Percentiles rank a stretch among this genome's conserved stretches.
phyloP scores from a whole-genome alignment of 1,140 invertebrate species.

The Zaprionus tsacasi region DNA sequence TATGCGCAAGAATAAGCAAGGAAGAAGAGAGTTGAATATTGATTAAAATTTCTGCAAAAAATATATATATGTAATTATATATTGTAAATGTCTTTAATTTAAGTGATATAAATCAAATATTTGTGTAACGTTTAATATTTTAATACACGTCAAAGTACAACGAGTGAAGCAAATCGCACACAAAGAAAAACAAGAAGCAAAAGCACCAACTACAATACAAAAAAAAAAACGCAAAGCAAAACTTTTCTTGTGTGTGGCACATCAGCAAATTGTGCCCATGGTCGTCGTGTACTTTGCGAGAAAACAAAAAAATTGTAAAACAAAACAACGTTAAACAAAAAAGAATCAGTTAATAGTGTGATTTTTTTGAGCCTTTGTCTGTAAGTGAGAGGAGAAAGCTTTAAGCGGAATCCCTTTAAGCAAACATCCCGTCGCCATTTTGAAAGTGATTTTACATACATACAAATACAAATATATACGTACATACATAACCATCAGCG shows the following conservation, averaged over 20 bases:
- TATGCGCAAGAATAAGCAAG: constrained; percentile 71
- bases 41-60: constrained; percentile 81
- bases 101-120: constrained; percentile 79
- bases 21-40: constrained; percentile 72
- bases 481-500: constrained; percentile 56
- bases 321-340: constrained; percentile 68
- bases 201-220: constrained; percentile 35
- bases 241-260: constrained; percentile 51
- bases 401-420: constrained; percentile 79
- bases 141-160: constrained; percentile 82
- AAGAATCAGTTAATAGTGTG: constrained; percentile 75
- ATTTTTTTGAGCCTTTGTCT: constrained; percentile 81
- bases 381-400: constrained; percentile 78
- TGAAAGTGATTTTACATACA: constrained; percentile 80
- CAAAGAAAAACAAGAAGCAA: constrained; percentile 49
- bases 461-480: constrained; percentile 50
- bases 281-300: constrained; percentile 66
- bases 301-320: constrained; percentile 51
- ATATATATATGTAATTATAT: constrained; percentile 81
- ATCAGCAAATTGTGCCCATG: constrained; percentile 23
- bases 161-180: constrained; percentile 76
- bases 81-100: constrained; percentile 80
- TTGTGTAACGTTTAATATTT: constrained; percentile 79
- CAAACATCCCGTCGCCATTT: constrained; percentile 79
- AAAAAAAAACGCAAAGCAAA: constrained; percentile 50